Percentiles rank a stretch among this genome's conserved stretches.
These are phyloP conservation scores for Penaeus chinensis DNA, from an alignment of 1,140 invertebrate genomes.

Conservation along the genomic window DNA sequence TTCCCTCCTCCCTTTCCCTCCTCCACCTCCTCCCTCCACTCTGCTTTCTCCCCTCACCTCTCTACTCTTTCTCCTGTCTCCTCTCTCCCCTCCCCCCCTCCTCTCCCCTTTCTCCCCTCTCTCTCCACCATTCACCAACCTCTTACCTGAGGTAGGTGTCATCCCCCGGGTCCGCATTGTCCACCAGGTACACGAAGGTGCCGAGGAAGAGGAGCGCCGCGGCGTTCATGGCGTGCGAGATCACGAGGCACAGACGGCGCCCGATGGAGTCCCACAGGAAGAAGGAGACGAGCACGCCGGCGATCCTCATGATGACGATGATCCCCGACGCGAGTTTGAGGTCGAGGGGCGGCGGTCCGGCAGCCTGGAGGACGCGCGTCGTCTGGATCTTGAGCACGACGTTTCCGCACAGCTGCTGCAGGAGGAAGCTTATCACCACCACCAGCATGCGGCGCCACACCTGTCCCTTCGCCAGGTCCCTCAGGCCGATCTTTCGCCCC, in stretches of 20 bases:
- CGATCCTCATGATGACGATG: constrained; percentile 15
- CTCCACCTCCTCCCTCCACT: no score
- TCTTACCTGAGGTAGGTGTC: constrained; percentile 27
- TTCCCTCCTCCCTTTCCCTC: no score
- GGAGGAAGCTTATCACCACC: neutral
- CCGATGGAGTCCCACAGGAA: constrained; percentile 3
- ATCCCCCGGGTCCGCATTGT: constrained; percentile 10
- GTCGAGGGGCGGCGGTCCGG: neutral
- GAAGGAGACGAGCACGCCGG: neutral
- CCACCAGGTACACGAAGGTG: constrained; percentile 30
- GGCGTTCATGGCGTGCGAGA: constrained; percentile 46
- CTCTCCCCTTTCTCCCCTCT: no score
- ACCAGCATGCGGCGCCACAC: neutral
- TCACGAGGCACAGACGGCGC: constrained; percentile 11
- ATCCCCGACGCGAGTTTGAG: neutral
- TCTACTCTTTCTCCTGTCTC: no score
- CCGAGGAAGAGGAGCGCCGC: constrained; percentile 32
- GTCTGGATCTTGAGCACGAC: neutral
- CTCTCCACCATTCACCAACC: no score
- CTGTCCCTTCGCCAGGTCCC: neutral
- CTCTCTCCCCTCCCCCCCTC: no score
- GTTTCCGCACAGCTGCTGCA: constrained; percentile 16
- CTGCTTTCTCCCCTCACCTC: no score
- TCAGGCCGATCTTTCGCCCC: neutral
- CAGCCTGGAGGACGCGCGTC: neutral